phyloP scores from a whole-genome alignment of 2,797 vertebrate genomes.

The Helostoma temminkii region DNA sequence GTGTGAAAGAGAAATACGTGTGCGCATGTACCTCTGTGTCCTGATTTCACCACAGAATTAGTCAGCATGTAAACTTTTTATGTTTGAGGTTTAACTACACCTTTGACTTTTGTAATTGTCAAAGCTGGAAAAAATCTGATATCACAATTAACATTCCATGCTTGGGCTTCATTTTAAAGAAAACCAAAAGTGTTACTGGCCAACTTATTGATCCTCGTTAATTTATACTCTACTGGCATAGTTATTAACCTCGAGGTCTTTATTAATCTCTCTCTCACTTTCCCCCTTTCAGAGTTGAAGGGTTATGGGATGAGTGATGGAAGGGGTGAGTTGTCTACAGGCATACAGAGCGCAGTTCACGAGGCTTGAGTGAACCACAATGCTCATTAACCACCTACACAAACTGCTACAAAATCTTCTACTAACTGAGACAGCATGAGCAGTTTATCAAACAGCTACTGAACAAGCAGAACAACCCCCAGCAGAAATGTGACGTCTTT shows the following conservation, averaged over 20 bases:
- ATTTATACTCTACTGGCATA: too few species aligned
- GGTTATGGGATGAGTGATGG: too few species aligned
- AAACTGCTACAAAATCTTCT: neutral
- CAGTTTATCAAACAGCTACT: neutral
- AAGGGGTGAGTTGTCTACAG: too few species aligned
- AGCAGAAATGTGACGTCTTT: neutral
- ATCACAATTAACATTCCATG: neutral
- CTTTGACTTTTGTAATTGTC: slow-evolving; percentile 1
- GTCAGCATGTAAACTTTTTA: slow-evolving; percentile 1
- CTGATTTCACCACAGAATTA: slow-evolving; percentile 5
- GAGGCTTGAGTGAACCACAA: too few species aligned
- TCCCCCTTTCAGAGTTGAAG: too few species aligned
- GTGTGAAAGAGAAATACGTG: neutral
- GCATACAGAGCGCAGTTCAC: neutral
- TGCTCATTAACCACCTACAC: neutral
- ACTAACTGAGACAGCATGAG: neutral
- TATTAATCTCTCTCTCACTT: too few species aligned
- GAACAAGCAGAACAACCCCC: neutral
- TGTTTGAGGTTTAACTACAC: neutral
- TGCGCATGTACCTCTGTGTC: slow-evolving; percentile 13
- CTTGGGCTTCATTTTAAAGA: neutral
- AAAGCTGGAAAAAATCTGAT: neutral
- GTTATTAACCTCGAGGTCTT: too few species aligned
- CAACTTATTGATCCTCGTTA: too few species aligned
- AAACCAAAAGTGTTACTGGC: too few species aligned